Evolutionary conservation across 2,113 vertebrate genomes (phyloP).

Genomic region (Equus quagga): DNA sequence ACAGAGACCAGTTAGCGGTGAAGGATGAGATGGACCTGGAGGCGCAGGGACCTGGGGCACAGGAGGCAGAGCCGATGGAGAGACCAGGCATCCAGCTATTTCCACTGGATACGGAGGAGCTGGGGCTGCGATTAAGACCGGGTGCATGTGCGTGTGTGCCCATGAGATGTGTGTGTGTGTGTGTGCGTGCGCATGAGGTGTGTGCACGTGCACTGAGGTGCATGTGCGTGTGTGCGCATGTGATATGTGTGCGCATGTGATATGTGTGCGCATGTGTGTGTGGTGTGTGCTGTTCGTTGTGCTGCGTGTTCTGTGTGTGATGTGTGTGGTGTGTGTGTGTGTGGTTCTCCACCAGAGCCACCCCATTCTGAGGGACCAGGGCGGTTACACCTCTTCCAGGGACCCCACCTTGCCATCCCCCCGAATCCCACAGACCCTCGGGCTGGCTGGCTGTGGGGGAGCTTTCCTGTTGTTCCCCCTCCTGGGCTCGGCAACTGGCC

Average conservation of each 20-base stretch:
- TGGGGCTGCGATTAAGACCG: too few species aligned
- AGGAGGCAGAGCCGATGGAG: background rate
- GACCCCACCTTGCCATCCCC: rapidly evolving
- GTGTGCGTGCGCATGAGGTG: too few species aligned
- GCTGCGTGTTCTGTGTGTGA: background rate
- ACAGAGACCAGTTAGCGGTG: background rate
- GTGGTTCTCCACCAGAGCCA: background rate
- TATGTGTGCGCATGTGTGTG: background rate
- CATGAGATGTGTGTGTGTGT: background rate
- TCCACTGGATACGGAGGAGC: background rate
- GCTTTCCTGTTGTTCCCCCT: rapidly evolving
- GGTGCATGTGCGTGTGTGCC: background rate
- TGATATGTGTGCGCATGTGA: too few species aligned
- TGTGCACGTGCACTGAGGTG: too few species aligned
- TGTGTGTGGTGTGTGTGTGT: background rate
- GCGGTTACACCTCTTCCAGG: rapidly evolving
- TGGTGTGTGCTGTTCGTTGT: background rate
- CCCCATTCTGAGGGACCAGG: rapidly evolving
- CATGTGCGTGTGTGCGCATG: background rate
- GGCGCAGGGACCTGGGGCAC: rapidly evolving
- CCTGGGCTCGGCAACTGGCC: rapidly evolving
- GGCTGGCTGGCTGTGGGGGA: rapidly evolving
- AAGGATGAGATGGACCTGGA: rapidly evolving
- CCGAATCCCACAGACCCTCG: background rate
- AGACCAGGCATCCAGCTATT: background rate